Evolutionary conservation across 2,888 invertebrate species (phyloP).

Genomic region (Halocaridina rubra): DNA sequence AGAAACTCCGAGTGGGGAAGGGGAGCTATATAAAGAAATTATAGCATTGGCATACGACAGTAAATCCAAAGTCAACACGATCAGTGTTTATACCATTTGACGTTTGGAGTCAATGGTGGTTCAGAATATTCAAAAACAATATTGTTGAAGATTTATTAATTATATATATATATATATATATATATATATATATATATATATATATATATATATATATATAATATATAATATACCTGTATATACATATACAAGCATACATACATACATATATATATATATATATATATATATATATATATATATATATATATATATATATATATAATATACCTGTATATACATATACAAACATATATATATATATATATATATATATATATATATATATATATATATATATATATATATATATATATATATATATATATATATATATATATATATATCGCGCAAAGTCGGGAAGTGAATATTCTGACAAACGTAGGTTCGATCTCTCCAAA

Average conservation of each 20-base stretch:
- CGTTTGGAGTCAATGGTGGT: too few species aligned
- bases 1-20: too few species aligned
- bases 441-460: neutral
- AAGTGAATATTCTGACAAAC: too few species aligned
- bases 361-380: neutral
- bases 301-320: neutral
- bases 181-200: neutral
- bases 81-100: too few species aligned
- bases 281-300: slow-evolving; percentile 13
- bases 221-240: too few species aligned
- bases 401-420: neutral
- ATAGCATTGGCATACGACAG: too few species aligned
- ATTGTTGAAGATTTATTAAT: too few species aligned
- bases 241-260: neutral
- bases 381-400: neutral
- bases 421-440: neutral
- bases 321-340: neutral
- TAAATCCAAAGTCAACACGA: too few species aligned
- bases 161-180: neutral
- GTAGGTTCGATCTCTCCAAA: too few species aligned
- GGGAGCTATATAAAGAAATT: too few species aligned
- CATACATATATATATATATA: neutral
- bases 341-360: neutral
- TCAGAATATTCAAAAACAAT: too few species aligned
- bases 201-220: too few species aligned